Conservation (phyloP, 1,140 invertebrate genomes). For the Triops cancriformis region DNA sequence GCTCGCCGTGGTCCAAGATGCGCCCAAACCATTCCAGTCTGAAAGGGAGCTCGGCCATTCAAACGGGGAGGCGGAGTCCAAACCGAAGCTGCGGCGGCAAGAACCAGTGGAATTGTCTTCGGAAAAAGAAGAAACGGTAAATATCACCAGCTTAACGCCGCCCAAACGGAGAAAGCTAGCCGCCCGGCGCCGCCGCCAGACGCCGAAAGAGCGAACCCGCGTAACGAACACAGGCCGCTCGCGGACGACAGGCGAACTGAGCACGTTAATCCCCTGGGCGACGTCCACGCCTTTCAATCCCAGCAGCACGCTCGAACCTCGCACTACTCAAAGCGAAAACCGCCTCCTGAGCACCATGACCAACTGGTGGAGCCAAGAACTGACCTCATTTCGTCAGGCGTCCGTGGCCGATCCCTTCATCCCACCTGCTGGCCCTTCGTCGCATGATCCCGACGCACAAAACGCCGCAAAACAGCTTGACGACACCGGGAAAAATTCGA, state of each 20-base stretch:
- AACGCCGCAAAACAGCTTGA: not conserved
- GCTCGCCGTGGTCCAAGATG: not conserved
- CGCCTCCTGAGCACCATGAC: not conserved
- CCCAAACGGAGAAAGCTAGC: slow-evolving; percentile 31
- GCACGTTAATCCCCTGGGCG: not conserved
- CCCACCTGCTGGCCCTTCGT: not conserved
- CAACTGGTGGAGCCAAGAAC: slow-evolving; percentile 1
- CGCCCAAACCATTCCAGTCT: not conserved
- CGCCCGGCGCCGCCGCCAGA: slow-evolving; percentile 31
- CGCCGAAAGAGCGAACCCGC: slow-evolving; percentile 20
- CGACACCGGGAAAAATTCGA: not conserved
- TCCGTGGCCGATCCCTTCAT: not conserved
- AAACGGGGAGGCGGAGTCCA: not conserved
- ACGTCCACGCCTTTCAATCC: not conserved
- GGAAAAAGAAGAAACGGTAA: not conserved
- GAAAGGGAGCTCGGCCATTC: not conserved
- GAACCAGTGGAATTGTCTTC: not conserved
- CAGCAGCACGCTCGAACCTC: not conserved
- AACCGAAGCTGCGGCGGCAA: not conserved
- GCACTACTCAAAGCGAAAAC: not conserved
- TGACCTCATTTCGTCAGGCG: not conserved
- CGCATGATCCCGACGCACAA: not conserved
- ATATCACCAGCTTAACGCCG: slow-evolving; percentile 30
- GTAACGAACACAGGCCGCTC: not conserved
- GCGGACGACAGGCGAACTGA: not conserved